Evolutionary conservation across 2,888 invertebrate species (phyloP), one percentile per base, ranked within the genome.

Genomic region (Lamellibrachia columna): DNA sequence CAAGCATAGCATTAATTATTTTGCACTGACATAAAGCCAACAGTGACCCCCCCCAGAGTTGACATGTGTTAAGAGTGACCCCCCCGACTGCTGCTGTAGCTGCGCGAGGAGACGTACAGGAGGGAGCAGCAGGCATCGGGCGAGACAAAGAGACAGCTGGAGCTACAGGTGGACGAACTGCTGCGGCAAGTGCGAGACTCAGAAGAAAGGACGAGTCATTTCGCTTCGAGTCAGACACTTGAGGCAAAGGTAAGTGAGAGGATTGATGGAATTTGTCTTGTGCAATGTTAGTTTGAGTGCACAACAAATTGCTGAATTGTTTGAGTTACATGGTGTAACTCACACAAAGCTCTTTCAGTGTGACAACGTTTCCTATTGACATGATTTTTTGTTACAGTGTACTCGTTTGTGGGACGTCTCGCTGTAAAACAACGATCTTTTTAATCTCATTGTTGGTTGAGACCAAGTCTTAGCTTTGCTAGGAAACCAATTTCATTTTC

Each of bases 71-170:
- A n/a, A 75, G 75, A 75, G 22, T 75, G 75, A 11, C 75, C 75
- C 75, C 55, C 40, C 60, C 75, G 1, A 40, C 75, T n/a, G n/a
- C 75, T 75, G 75, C 22, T 92, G n/a, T 52, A 93, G 93, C 52
- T 53, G 40, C 90, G 91, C 9, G 93, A 93, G 28, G 93, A 92
- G 90, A 40, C 22, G 8, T 90, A 90, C 52, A 58, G 58, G 91
- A n/a, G 90, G 58, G 93, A 94, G 52, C 52, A 93, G 15, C 92
- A 93, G 28, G 58, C 91, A 22, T 40, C 91, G 60, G 90, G 90
- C 9, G 90, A 91, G 7, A 92, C 93, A 40, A 94, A 93, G 90
- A 40, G 92, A 55, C 93, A 93, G 90, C 75, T 94, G 92, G 93
- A 91, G 90, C 40, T 60, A 60, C 93, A 93, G 6, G 92, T 93